These are phyloP conservation scores for Pollenia angustigena DNA, from an alignment of 2,888 invertebrate species.

Conservation along the genomic window DNA sequence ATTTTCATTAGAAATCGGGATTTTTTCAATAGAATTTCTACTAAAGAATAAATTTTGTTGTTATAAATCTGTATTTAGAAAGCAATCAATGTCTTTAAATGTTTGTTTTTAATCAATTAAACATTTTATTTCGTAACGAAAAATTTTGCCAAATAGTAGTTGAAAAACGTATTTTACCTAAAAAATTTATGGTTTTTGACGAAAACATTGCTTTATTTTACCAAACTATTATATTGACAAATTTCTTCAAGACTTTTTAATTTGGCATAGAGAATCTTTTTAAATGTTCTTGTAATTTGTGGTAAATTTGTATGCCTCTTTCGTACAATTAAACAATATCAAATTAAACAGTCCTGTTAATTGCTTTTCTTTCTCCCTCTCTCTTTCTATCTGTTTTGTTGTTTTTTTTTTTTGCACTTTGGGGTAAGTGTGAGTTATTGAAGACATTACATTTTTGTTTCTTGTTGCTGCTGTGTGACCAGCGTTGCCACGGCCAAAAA, in stretches of 20 bases:
- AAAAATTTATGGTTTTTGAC: no score
- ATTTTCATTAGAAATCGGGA: no score
- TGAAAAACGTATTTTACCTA: no score
- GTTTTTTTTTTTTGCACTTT: neutral
- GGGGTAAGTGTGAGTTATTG: neutral
- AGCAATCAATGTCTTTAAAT: no score
- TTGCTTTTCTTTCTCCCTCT: neutral
- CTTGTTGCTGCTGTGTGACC: neutral
- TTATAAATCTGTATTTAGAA: no score
- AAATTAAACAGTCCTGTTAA: constrained; percentile 6
- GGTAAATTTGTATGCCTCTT: neutral
- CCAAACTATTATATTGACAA: neutral
- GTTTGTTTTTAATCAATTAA: no score
- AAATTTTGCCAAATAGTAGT: no score
- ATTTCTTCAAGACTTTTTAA: neutral
- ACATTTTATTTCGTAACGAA: no score
- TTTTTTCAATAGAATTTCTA: no score
- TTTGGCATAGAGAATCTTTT: neutral
- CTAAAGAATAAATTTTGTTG: no score
- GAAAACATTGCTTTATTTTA: no score
- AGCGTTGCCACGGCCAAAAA: no score
- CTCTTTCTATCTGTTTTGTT: neutral
- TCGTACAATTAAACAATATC: neutral
- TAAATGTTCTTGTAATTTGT: neutral
- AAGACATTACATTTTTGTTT: neutral